phyloP scores from a whole-genome alignment of 2,113 vertebrate genomes.

The Cynoglossus semilaevis region DNA sequence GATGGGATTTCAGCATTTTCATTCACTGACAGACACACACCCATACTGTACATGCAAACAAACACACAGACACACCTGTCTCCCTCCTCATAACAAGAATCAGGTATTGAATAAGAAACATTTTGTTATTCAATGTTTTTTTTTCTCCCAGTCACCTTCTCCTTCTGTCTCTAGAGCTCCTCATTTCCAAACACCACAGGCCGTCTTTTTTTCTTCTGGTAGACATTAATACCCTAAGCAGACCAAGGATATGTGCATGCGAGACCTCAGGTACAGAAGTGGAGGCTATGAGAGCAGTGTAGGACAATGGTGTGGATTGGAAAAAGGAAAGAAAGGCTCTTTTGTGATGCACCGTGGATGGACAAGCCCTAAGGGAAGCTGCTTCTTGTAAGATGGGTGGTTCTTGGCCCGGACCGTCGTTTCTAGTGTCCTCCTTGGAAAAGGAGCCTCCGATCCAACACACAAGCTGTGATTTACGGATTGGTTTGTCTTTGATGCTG shows the following conservation, averaged over 20 bases:
- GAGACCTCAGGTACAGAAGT: constrained; percentile 61
- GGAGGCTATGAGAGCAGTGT: constrained; percentile 64
- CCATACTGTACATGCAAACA: constrained; percentile 47
- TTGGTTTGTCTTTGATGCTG: constrained; percentile 73
- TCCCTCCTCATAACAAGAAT: constrained; percentile 51
- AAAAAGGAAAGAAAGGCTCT: constrained; percentile 70
- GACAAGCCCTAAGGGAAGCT: constrained; percentile 68
- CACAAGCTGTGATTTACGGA: constrained; percentile 74
- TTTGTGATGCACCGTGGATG: constrained; percentile 69
- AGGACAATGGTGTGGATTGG: constrained; percentile 68
- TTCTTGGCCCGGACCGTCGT: constrained; percentile 64
- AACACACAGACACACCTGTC: constrained; percentile 56
- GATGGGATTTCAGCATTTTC: constrained; percentile 66
- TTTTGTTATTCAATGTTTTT: constrained; percentile 62
- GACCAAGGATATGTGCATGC: constrained; percentile 51
- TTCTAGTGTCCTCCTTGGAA: constrained; percentile 68
- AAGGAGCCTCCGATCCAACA: constrained; percentile 60
- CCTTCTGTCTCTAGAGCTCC: constrained; percentile 44
- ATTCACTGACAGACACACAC: constrained; percentile 48
- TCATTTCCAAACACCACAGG: constrained; percentile 51
- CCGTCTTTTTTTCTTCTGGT: constrained; percentile 45
- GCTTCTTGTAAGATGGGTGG: constrained; percentile 73
- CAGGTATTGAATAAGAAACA: constrained; percentile 61
- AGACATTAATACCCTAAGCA: constrained; percentile 62
- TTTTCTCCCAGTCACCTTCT: constrained; percentile 33